Conservation (phyloP, 2,113 vertebrate genomes). For the Herpetotheres cachinnans region DNA sequence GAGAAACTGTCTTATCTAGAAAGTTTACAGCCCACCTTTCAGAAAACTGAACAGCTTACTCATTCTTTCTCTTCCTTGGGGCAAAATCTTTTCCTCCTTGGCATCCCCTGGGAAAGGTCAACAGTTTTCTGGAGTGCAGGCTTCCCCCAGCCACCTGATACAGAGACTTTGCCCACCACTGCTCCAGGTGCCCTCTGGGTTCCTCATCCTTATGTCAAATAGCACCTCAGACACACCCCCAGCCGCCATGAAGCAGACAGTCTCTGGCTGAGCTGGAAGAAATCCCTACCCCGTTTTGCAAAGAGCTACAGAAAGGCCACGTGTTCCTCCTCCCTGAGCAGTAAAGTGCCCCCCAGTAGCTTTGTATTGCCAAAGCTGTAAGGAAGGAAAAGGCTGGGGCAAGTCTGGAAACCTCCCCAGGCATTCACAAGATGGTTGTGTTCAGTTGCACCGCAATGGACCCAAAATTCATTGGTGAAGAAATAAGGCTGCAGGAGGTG, state of each 20-base stretch:
- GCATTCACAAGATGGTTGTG: not conserved
- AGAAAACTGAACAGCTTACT: not conserved
- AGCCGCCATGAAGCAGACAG: not conserved
- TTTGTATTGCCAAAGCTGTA: not conserved
- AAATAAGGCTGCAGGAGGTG: not conserved
- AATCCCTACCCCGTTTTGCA: not conserved
- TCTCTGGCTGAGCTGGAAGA: not conserved
- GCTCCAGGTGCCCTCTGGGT: not conserved
- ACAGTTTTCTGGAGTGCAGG: not conserved
- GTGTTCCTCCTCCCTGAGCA: not conserved
- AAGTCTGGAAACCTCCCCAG: not conserved
- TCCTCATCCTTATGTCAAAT: not conserved
- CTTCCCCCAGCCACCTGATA: not conserved
- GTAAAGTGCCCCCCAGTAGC: not conserved
- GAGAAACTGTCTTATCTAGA: not conserved
- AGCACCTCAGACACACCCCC: not conserved
- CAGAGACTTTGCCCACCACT: not conserved
- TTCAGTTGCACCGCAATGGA: not conserved
- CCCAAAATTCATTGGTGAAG: not conserved
- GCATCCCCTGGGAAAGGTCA: not conserved
- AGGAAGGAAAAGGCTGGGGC: not conserved
- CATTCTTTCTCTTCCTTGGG: not conserved
- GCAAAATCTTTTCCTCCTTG: not conserved
- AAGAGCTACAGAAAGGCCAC: not conserved
- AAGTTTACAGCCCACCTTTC: not conserved